Percentiles rank a stretch among this genome's conserved stretches.
These are phyloP conservation scores for Laterallus jamaicensis DNA, from an alignment of 2,113 vertebrate genomes.

Conservation along the genomic window DNA sequence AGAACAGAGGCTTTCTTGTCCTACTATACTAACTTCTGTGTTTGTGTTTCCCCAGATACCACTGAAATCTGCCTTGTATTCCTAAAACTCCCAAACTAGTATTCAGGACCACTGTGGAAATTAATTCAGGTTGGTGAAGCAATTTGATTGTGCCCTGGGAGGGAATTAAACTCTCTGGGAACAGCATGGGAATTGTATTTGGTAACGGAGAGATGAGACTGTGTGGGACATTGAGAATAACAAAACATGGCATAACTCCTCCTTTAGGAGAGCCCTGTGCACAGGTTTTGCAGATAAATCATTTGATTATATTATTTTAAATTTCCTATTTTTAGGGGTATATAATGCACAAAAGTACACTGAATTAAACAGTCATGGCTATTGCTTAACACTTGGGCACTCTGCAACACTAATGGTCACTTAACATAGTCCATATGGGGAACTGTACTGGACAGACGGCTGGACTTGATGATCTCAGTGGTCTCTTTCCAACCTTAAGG, in stretches of 20 bases:
- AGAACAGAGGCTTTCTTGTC: background rate
- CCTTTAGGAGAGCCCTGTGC: accelerated
- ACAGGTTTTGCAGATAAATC: background rate
- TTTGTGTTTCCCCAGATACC: background rate
- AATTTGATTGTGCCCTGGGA: background rate
- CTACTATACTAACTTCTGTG: background rate
- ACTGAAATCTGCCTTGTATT: background rate
- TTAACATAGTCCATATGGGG: background rate
- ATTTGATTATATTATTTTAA: background rate
- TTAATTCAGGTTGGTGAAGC: background rate
- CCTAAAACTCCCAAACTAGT: background rate
- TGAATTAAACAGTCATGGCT: background rate
- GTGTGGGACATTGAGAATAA: background rate
- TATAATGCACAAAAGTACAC: background rate
- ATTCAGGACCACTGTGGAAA: background rate
- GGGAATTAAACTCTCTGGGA: background rate
- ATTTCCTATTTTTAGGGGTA: background rate
- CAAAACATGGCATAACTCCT: background rate
- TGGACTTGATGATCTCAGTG: too few relatives aligned
- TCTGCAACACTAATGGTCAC: background rate
- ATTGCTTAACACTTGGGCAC: background rate
- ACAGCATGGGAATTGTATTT: background rate
- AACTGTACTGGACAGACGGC: background rate
- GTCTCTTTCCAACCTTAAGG: too few relatives aligned
- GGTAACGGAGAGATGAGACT: background rate